Conservation (phyloP, 2,888 invertebrate genomes). For the Heliconius charithonia region DNA sequence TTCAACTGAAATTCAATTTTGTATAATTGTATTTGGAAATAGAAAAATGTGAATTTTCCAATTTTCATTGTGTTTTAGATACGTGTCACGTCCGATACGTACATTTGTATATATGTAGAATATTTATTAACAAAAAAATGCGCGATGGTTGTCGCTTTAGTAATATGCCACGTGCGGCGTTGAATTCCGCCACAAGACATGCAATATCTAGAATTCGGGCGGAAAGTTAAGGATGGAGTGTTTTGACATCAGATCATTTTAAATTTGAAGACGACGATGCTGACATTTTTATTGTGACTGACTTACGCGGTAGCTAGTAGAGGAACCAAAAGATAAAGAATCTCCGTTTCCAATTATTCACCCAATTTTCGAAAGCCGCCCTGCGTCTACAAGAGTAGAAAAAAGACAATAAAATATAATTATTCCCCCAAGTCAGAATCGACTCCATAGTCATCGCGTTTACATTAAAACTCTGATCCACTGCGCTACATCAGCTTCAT, state of each 20-base stretch:
- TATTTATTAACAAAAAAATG: background rate
- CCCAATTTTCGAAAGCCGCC: too few species aligned
- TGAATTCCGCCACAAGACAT: too few species aligned
- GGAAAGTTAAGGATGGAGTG: too few species aligned
- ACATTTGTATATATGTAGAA: background rate
- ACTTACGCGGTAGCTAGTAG: too few species aligned
- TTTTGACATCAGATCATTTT: too few species aligned
- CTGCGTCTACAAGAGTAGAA: too few species aligned
- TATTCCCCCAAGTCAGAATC: background rate
- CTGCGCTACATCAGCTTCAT: background rate
- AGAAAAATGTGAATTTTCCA: conserved; percentile 41
- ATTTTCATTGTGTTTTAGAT: conserved; percentile 28
- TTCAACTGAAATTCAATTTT: conserved; percentile 38
- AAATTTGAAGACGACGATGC: too few species aligned
- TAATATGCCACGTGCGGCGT: too few species aligned
- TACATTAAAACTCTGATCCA: background rate
- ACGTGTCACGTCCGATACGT: conserved; percentile 19
- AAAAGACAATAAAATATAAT: background rate
- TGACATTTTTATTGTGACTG: too few species aligned
- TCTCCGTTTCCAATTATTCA: too few species aligned
- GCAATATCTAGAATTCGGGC: too few species aligned
- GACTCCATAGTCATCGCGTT: background rate
- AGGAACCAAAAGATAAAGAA: too few species aligned
- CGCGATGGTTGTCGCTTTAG: background rate
- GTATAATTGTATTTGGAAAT: conserved; percentile 42